Percentiles rank a stretch among this genome's conserved stretches.
Evolutionary conservation across 2,797 vertebrate genomes (phyloP).

Genomic region (Neosilurus hyrtlii): DNA sequence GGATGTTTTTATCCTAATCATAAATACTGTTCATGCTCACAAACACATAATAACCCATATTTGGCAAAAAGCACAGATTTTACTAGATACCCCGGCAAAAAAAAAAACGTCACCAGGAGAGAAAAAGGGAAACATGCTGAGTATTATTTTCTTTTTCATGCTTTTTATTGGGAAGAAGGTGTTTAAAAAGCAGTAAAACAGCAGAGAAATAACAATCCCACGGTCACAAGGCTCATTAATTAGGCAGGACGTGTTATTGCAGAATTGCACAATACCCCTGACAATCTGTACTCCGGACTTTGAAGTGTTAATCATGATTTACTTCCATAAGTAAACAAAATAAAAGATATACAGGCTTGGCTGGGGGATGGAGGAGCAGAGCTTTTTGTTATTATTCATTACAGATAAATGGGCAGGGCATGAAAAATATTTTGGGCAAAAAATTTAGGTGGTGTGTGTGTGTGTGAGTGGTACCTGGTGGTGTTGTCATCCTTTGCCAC

Average conservation of each 20-base stretch:
- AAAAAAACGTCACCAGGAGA: neutral
- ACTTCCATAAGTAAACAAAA: conserved; percentile 36
- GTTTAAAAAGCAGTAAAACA: conserved; percentile 45
- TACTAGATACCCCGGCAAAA: neutral
- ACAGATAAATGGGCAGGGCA: conserved; percentile 25
- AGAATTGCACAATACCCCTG: conserved; percentile 49
- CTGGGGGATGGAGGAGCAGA: conserved; percentile 23
- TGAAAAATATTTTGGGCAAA: conserved; percentile 14
- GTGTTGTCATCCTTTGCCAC: conserved; percentile 98
- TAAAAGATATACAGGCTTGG: conserved; percentile 6
- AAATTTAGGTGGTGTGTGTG: neutral
- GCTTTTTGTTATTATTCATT: conserved; percentile 42
- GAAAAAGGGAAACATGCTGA: neutral
- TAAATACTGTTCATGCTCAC: neutral
- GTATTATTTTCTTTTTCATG: conserved; percentile 30
- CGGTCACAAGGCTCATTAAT: conserved; percentile 55
- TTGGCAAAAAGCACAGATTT: neutral
- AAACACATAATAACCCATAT: neutral
- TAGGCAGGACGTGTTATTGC: conserved; percentile 40
- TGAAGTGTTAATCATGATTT: conserved; percentile 56
- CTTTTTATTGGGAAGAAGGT: conserved; percentile 29
- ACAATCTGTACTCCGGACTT: conserved; percentile 46
- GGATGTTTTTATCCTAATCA: too few relatives aligned
- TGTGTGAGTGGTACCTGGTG: conserved; percentile 77
- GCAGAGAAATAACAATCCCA: conserved; percentile 45